Evolutionary conservation across 2,113 vertebrate genomes (phyloP).

Genomic region (Chlamydotis undulata): DNA sequence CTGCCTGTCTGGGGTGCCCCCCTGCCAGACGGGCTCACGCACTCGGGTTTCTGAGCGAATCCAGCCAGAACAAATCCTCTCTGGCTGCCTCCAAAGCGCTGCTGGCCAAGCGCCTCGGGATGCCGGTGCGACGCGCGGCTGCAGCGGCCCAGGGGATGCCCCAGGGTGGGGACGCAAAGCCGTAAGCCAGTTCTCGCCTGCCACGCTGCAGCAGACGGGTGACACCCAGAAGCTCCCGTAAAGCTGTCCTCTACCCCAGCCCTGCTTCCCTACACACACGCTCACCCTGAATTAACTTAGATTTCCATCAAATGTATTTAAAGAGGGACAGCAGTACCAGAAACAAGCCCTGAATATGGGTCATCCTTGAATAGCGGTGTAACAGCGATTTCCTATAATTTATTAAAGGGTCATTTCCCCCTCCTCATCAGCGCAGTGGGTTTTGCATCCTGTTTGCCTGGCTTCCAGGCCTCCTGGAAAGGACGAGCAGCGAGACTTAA

Average conservation of each 20-base stretch:
- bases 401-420: not conserved
- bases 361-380: not conserved
- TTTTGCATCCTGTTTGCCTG: rapidly evolving
- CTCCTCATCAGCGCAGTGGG: rapidly evolving
- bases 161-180: not conserved
- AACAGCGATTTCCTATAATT: not conserved
- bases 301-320: not conserved
- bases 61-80: not conserved
- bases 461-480: not conserved
- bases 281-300: not conserved
- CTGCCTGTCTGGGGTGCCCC: not conserved
- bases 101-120: not conserved
- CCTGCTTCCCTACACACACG: not conserved
- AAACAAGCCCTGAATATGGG: not conserved
- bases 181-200: not conserved
- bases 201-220: not conserved
- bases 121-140: not conserved
- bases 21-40: not conserved
- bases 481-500: constrained; percentile 30
- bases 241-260: not conserved
- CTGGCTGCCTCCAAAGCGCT: not conserved
- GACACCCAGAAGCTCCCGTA: not conserved
- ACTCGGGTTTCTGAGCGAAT: rapidly evolving
- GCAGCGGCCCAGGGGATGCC: not conserved
- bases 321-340: not conserved